These are phyloP conservation scores for pig (Sus scrofa) DNA, from an alignment of 2,113 vertebrate species.

Conservation along the genomic window T2T-Sscrofa CM000830.6:19278001-19278500, in stretches of 20 bases:
- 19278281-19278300: too few relatives aligned
- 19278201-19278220: background rate
- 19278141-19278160: background rate
- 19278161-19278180: background rate
- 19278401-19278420: too few relatives aligned
- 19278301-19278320: too few relatives aligned
- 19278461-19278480: background rate
- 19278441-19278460: background rate
- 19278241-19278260: background rate
- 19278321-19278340: too few relatives aligned
- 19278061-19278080: background rate
- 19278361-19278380: too few relatives aligned
- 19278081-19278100: background rate
- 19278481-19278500: background rate
- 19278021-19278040: constrained; percentile 12
- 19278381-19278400: too few relatives aligned
- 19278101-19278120: background rate
- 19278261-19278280: constrained; percentile 24
- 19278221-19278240: constrained; percentile 31
- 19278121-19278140: background rate
- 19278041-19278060: background rate
- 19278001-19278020: background rate
- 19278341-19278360: too few relatives aligned
- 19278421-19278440: too few relatives aligned
- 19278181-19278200: background rate